Evolutionary conservation across 2,888 invertebrate genomes (phyloP), one percentile per base, ranked within the genome.

Genomic region (Drosophila colorata): DNA sequence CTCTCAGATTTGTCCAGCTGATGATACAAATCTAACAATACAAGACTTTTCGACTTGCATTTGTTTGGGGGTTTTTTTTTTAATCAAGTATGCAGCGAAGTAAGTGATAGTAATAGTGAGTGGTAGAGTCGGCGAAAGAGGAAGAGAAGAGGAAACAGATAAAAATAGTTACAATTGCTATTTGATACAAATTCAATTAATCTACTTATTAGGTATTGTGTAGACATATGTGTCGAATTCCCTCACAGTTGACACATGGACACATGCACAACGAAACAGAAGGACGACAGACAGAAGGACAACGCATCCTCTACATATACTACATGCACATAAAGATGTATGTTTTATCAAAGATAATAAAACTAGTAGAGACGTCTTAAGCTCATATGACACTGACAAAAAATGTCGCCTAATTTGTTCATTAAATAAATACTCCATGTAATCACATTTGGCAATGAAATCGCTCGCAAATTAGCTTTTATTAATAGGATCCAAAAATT

Each of bases 61-160:
- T 49, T 38, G 20, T 9, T 38, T 14, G 9, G 14, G 9, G 46
- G 18, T 33, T 20, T n/a, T 7, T 47, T 11, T 43, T 11, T 18
- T 37, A 13, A n/a, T 51, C n/a, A 16, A 14, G 23, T 11, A 11
- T 46, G 23, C n/a, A 14, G 38, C n/a, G 8, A n/a, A 47, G 44
- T 13, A 11, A 25, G 40, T 25, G 13, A 14, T 37, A 46, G n/a
- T 47, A 35, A 48, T 20, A 31, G 25, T 28, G 16, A 40, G 37
- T 51, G n/a, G 41, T 51, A 49, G 43, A 16, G 43, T 20, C 23
- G 41, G 53, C 16, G 58, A 25, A 51, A 31, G n/a, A 16, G 57
- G 41, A 76, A 76, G 72, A 74, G 41, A 70, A 76, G 38, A 57
- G 59, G 47, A 57, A 66, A 71, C 18, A 66, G 38, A 76, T 35